Percentiles rank a stretch among this genome's conserved stretches.
These are phyloP conservation scores for Acanthurus leucopareius DNA, from an alignment of 2,797 vertebrate species.

Conservation along the genomic window DNA sequence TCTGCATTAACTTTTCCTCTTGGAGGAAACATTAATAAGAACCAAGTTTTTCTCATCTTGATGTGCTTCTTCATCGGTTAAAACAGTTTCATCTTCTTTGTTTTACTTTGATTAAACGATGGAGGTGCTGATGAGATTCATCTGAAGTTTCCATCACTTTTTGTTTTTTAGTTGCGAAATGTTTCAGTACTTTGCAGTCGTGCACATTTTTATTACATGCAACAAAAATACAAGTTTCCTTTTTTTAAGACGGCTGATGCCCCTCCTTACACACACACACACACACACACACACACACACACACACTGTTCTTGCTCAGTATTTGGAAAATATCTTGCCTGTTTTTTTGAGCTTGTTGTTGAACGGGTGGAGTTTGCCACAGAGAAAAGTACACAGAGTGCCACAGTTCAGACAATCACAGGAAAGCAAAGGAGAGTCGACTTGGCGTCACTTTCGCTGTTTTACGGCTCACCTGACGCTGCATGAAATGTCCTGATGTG, in stretches of 20 bases:
- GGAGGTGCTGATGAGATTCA: neutral
- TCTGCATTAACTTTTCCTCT: conserved; percentile 38
- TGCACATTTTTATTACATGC: neutral
- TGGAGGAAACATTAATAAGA: conserved; percentile 24
- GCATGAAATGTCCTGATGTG: neutral
- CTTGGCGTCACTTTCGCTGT: neutral
- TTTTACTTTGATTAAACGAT: conserved; percentile 1
- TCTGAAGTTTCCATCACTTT: neutral
- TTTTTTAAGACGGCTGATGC: too few species aligned
- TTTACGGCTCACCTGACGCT: conserved; percentile 45
- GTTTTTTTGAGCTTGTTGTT: neutral
- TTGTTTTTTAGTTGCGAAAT: neutral
- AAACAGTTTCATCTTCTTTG: neutral
- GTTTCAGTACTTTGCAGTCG: neutral
- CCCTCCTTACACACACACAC: too few species aligned
- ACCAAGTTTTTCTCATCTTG: conserved; percentile 19
- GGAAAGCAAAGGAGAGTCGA: conserved; percentile 31
- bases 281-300: neutral
- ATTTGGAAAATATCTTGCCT: neutral
- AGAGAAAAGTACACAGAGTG: conserved; percentile 4
- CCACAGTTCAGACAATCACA: conserved; percentile 54
- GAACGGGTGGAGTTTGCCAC: conserved; percentile 37
- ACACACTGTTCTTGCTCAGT: conserved; percentile 15
- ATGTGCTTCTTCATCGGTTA: conserved; percentile 18
- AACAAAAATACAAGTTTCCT: too few species aligned